Base-by-base conservation (phyloP, 2,888 invertebrate species). In the Eupithecia dodoneata region DNA sequence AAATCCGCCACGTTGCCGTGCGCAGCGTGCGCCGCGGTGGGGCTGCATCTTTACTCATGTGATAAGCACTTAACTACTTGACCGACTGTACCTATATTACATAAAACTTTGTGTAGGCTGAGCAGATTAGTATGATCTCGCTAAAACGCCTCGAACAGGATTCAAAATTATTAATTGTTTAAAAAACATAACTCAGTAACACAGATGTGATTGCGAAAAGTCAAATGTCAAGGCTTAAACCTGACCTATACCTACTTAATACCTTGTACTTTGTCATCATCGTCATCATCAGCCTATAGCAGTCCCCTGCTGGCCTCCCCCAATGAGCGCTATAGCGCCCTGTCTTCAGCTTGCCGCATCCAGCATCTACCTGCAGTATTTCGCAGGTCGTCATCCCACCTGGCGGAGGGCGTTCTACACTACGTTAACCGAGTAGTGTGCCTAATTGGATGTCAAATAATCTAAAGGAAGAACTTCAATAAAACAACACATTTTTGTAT, bases 401-500 rank as follows among this genome's bases (percentile, higher is more conserved):
- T 30, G 30, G 30, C 30, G 30, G 30, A 30, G 1, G 30, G 30
- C 30, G 30, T 30, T 30, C 30, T 30, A 30, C 30, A 0, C 30
- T 30, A 30, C 30, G 30, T 30, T 30, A 30, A 30, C 30, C 30
- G 30, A 30, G 30, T 30, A 30, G 30, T 30, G 30, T 30, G 30
- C 30, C 30, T 30, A 18, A 55, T 7, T n/a, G 5, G 3, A n/a
- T 10, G 12, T 30, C 15, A 7, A 52, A 15, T 6, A 63, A 30
- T 30, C 9, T 2, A 55, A 55, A n/a, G 9, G 18, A 30, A n/a
- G 18, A 69, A 13, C 9, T 13, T 18, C 66, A 76, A 74, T 79
- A 80, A 83, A 82, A 83, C 73, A 75, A 76, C n/a, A 76, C 82
- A 80, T 84, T 79, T 81, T 15, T 65, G 44, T 83, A 79, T 84